Percentiles rank a stretch among this genome's conserved stretches.
Evolutionary conservation across 37 sponge, comb jelly and placozoan genomes (phyloP).

Genomic region (Axinella damicornis): DNA sequence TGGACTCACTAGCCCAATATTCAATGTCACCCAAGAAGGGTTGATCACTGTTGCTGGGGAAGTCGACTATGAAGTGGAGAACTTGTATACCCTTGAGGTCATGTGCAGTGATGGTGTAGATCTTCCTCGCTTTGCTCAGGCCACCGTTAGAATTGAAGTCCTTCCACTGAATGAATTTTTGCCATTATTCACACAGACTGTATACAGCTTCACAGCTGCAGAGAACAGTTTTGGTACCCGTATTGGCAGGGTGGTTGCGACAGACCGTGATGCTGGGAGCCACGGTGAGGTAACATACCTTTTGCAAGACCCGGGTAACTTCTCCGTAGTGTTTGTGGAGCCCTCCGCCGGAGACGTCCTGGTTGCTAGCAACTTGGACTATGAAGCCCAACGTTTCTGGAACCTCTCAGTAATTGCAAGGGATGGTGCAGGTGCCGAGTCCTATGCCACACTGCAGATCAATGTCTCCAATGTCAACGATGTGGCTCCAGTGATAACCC

Average conservation of each 20-base stretch:
- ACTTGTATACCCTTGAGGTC: conserved; percentile 42
- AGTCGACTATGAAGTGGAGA: conserved; percentile 48
- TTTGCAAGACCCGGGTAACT: conserved; percentile 49
- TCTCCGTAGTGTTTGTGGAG: conserved; percentile 47
- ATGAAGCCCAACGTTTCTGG: conserved; percentile 41
- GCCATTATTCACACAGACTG: conserved; percentile 47
- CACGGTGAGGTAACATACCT: conserved; percentile 60
- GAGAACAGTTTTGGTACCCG: conserved; percentile 57
- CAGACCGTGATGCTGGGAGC: conserved; percentile 64
- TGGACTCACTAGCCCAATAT: conserved; percentile 1
- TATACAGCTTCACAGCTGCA: conserved; percentile 33
- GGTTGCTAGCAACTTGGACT: conserved; percentile 62
- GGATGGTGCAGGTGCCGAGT: conserved; percentile 60
- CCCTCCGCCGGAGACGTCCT: conserved; percentile 49
- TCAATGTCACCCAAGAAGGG: conserved; percentile 60
- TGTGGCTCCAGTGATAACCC: conserved; percentile 51
- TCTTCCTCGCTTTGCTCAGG: conserved; percentile 29
- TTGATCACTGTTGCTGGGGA: conserved; percentile 18
- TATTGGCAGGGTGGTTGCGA: conserved; percentile 51
- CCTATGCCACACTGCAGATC: conserved; percentile 35
- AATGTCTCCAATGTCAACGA: conserved; percentile 53
- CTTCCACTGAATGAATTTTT: conserved; percentile 63
- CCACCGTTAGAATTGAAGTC: conserved; percentile 56
- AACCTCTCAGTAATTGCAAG: conserved; percentile 58
- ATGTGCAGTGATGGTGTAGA: conserved; percentile 69